A percentile compares a stretch with the other conserved stretches of the same genome.
phyloP scores from a whole-genome alignment of 2,113 vertebrate genomes.

The cattle (Bos taurus) region ARS-UCD2.0 NC_037347.1:60324501-60325000 shows the following conservation, averaged over 20 bases:
- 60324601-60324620: background rate
- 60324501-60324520: background rate
- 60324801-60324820: background rate
- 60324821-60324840: background rate
- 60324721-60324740: background rate
- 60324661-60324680: background rate
- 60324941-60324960: background rate
- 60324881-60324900: background rate
- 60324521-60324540: background rate
- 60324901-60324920: background rate
- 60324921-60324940: background rate
- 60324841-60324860: background rate
- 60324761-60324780: background rate
- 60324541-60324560: background rate
- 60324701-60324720: background rate
- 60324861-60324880: background rate
- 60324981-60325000: background rate
- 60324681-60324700: background rate
- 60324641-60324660: background rate
- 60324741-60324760: background rate
- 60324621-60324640: rapidly evolving
- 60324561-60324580: too few relatives aligned
- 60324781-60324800: background rate
- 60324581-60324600: background rate
- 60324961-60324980: background rate